Evolutionary conservation across 2,113 vertebrate genomes (phyloP), one percentile per base, ranked within the genome.

Genomic region (Colossoma macropomum): DNA sequence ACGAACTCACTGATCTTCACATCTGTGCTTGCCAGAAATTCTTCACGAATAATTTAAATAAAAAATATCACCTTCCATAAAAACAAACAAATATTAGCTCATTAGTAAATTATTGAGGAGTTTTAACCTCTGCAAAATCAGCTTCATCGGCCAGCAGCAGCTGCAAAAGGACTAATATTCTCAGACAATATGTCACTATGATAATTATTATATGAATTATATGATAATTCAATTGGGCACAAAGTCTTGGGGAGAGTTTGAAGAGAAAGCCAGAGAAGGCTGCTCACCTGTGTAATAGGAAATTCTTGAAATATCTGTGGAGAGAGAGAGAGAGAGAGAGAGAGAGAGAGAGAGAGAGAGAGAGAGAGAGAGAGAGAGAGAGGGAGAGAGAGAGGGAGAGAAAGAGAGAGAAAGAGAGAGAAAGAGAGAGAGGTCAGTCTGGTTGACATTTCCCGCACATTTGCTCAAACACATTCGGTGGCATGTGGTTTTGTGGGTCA

Each of bases 221-320:
- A 45, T 45, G 41, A 45, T 45, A 45, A 45, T 9, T 19, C 28
- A 19, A 17, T 34, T 68, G 6, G 19, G 4, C 66, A 38, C 19
- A 10, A 23, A 19, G 34, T 16, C 28, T 66, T 15, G 5, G 63
- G 63, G 32, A 16, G 13, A 17, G 66, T 38, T 38, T 34, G 30
- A 4, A 27, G 1, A 75, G 8, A 81, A 50, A 75, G 48, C 25
- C 27, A 41, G 4, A 75, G 7, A 75, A 50, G 63, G 59, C 27
- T 69, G 83, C 95, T 95, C 91, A 97, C 96, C 96, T 94, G 95
- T 92, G 91, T 96, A 95, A 92, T 94, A 95, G 77, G 88, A 87
- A 94, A 95, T 94, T 91, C 95, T 95, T 90, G 95, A 95, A 95
- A 96, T 96, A 95, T 94, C 96, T 97, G 94, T 52, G 90, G 92